phyloP scores from a whole-genome alignment of 2,797 vertebrate species.

The Argentina silus region DNA sequence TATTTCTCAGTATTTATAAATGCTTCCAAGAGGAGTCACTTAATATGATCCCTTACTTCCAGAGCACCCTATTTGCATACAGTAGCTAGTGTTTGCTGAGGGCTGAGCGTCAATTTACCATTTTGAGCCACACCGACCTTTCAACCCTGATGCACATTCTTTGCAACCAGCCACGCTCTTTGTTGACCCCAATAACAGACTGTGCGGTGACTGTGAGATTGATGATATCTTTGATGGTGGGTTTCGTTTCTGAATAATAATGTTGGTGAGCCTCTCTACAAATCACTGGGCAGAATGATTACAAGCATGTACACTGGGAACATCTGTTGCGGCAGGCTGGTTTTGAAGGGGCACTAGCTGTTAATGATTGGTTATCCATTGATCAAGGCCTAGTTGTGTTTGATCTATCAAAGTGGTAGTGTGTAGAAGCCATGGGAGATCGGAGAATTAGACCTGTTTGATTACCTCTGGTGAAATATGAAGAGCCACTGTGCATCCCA shows the following conservation, averaged over 20 bases:
- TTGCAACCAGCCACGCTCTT: constrained; percentile 30
- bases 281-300: constrained; percentile 59
- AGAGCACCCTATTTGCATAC: background rate
- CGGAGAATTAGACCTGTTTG: constrained; percentile 35
- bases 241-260: constrained; percentile 46
- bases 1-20: background rate
- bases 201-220: constrained; percentile 26
- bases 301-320: constrained; percentile 58
- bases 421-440: constrained; percentile 49
- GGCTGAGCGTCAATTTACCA: constrained; percentile 3
- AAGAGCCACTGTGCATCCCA: constrained; percentile 40
- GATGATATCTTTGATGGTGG: constrained; percentile 47
- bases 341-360: constrained; percentile 40
- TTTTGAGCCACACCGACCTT: constrained; percentile 1
- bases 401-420: constrained; percentile 67
- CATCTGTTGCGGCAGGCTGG: constrained; percentile 57
- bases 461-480: constrained; percentile 50
- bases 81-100: background rate
- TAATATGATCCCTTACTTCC: background rate
- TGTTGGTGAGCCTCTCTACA: constrained; percentile 32
- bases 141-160: constrained; percentile 1
- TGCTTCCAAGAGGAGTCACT: background rate
- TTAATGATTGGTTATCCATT: constrained; percentile 62
- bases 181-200: constrained; percentile 44
- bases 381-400: constrained; percentile 67